Evolutionary conservation across 2,888 invertebrate genomes (phyloP).

Genomic region (Flexamia atlantica): DNA sequence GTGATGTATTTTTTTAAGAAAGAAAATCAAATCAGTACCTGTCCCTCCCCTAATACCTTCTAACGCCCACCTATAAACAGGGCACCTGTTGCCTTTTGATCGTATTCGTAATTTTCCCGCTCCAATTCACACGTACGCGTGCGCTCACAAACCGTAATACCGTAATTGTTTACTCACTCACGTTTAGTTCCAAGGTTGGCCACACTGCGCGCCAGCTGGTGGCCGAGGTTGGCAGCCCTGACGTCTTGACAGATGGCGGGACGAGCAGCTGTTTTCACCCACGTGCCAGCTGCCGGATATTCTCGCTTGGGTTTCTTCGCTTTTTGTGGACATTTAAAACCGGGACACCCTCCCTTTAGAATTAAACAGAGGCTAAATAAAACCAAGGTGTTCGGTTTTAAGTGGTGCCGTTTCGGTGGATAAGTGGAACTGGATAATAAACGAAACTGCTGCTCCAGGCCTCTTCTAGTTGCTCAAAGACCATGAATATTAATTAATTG

Average conservation of each 20-base stretch:
- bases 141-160: neutral
- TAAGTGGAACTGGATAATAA: neutral
- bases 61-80: too few species aligned
- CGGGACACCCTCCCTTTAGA: conserved; percentile 3
- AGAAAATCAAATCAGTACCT: too few species aligned
- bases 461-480: too few species aligned
- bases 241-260: conserved; percentile 39
- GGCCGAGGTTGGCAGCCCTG: conserved; percentile 21
- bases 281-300: conserved; percentile 57
- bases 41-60: neutral
- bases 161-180: conserved; percentile 23
- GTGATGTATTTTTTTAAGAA: too few species aligned
- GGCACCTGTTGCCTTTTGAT: too few species aligned
- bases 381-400: conserved; percentile 18
- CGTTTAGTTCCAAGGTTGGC: conserved; percentile 35
- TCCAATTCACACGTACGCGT: neutral
- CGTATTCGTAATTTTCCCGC: neutral
- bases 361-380: conserved; percentile 1
- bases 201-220: conserved; percentile 24
- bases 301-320: conserved; percentile 28
- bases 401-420: conserved; percentile 15
- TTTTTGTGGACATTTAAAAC: conserved; percentile 58
- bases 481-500: too few species aligned
- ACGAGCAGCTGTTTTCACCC: conserved; percentile 32
- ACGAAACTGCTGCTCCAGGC: too few species aligned